Evolutionary conservation across 53 echinoderm and acorn worm genomes (phyloP), one percentile per base, ranked within the genome.

Genomic region (Hippasteria phrygiana): DNA sequence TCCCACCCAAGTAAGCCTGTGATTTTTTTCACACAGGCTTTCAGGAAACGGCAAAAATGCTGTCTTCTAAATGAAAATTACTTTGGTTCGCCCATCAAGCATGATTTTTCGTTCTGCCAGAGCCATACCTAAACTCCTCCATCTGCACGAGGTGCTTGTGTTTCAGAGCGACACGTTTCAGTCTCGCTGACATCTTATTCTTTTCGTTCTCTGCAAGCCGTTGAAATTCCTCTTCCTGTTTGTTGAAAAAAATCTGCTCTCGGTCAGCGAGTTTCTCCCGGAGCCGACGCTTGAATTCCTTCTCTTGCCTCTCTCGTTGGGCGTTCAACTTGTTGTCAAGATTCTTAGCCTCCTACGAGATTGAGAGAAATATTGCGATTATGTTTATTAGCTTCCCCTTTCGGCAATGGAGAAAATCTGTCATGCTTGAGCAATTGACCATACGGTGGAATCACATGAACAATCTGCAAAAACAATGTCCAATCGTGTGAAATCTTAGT

Each of bases 111-210:
- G n/a, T 78, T 4, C 13, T 38, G n/a, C 3, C 43, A 47, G 6
- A 45, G 22, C 33, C 79, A 43, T 75, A 98, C 98, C 94, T 98
- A 71, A 96, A 94, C 87, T 98, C 94, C 55, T 98, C 96, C 59
- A 91, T 83, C 88, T 96, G 87, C 51, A 96, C 81, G 77, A 96
- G 96, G 37, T 98, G 98, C 75, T 96, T 98, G 26, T 98, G 98
- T 65, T 93, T 98, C 39, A 96, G 79, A 34, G 93, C 96, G 0
- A 95, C 94, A 35, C 93, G 83, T 73, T 91, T 98, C 42, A 98
- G 80, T 74, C 92, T 91, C 1, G 93, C 94, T 3, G 92, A 93
- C 2, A 91, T 94, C 27, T 91, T 90, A 48, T 88, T 98, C 47
- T 80, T 88, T 43, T 89, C 92, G 20, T 73, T 78, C 55, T 93